Evolutionary conservation across 2,797 vertebrate species (phyloP), one percentile per base, ranked within the genome.

Genomic region (Poeciliopsis turneri): DNA sequence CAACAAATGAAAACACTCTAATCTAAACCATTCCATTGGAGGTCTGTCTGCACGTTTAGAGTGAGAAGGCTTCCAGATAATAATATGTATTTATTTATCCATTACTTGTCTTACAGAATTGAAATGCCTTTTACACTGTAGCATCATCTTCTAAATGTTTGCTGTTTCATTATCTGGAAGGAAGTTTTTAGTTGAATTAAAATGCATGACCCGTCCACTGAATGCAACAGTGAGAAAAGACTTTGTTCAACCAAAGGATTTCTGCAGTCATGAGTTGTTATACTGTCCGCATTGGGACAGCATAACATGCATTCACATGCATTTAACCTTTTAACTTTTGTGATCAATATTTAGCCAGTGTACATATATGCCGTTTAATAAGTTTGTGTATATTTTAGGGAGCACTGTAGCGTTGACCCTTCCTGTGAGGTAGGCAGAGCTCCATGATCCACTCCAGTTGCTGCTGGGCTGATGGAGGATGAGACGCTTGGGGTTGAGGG

Each of bases 361-460:
- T 57, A 69, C 51, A 41, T 84, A 72, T 68, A 49, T 72, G 33
- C 71, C 74, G 39, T 28, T 82, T 12, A 33, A 30, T 51, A 66
- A 57, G 47, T 81, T 36, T 84, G 78, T 74, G 55, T 61, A 73
- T 87, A 81, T 87, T 84, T 77, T 88, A 92, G 79, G 89, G 88
- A 51, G 84, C 75, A 33, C 68, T 77, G 76, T 3, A 5, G 75
- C 61, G 33, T 68, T 83, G 85, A 84, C 79, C 78, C 78, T 90
- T 87, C 82, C 81, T 71, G 74, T 79, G 82, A 87, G 79, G 85
- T 86, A 77, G 13, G 77, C 78, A 75, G 70, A 85, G 75, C 83
- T 80, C 81, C 78, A 78, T 93, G 92, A 94, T 89, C 87, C 45
- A 39, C 85, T 91, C 91, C 93, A 94, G 94, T 92, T 94, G 93